These are phyloP conservation scores for Sympetrum striolatum DNA, from an alignment of 2,888 invertebrate species.

Conservation along the genomic window DNA sequence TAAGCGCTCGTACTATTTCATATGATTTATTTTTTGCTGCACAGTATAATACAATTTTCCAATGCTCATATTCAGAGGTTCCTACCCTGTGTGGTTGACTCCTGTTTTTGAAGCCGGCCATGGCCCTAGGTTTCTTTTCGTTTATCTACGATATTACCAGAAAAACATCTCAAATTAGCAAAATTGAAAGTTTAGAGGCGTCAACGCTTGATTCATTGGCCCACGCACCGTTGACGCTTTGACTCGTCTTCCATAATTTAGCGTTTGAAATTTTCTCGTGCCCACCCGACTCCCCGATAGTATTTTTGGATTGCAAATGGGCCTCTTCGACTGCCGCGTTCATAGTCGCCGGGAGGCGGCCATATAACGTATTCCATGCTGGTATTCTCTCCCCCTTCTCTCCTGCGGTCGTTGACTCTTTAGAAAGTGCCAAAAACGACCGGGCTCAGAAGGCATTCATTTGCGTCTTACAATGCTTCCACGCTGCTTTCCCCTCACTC, in stretches of 20 bases:
- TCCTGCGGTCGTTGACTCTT: constrained; percentile 23
- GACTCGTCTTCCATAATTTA: neutral
- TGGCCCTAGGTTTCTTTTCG: too few relatives aligned
- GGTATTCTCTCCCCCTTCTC: constrained; percentile 10
- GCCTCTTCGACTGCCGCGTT: neutral
- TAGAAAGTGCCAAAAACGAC: constrained; percentile 38
- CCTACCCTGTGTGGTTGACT: too few relatives aligned
- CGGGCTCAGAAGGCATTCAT: constrained; percentile 4
- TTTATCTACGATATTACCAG: too few relatives aligned
- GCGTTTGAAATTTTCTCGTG: neutral
- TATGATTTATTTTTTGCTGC: too few relatives aligned
- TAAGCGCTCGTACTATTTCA: too few relatives aligned
- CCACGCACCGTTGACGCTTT: neutral
- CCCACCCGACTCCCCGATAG: neutral
- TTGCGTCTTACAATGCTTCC: neutral
- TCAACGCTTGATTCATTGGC: neutral
- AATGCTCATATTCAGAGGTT: too few relatives aligned
- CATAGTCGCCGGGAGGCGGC: neutral
- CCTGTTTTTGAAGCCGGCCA: too few relatives aligned
- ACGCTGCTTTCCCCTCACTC: neutral
- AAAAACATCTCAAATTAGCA: too few relatives aligned
- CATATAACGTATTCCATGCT: constrained; percentile 37
- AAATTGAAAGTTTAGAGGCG: neutral
- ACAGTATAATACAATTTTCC: too few relatives aligned
- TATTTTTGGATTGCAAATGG: constrained; percentile 25